phyloP scores from a whole-genome alignment of 2,797 vertebrate species.

The Smutsia gigantea region DNA sequence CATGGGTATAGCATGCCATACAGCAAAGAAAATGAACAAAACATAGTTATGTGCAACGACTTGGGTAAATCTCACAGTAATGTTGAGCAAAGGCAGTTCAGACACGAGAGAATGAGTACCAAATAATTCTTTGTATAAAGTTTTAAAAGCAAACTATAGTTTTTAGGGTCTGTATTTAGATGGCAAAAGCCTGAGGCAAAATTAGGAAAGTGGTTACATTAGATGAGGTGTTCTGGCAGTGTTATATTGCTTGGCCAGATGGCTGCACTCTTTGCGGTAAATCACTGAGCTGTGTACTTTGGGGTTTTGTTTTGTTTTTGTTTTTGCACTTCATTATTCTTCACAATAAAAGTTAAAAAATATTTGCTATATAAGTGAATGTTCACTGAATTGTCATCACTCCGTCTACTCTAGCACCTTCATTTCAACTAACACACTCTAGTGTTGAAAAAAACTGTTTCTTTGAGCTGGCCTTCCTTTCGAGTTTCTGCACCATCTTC shows the following conservation, averaged over 20 bases:
- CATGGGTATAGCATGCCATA: background rate
- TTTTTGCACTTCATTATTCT: conserved; percentile 35
- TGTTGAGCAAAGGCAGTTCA: conserved; percentile 40
- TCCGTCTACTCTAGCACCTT: background rate
- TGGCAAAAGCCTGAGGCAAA: conserved; percentile 47
- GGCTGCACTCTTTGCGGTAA: conserved; percentile 52
- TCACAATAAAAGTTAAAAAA: conserved; percentile 31
- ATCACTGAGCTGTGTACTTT: conserved; percentile 53
- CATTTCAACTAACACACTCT: conserved; percentile 16
- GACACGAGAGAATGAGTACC: conserved; percentile 51
- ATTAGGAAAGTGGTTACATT: conserved; percentile 34
- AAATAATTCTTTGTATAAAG: conserved; percentile 57
- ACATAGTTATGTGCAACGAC: background rate
- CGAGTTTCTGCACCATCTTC: conserved; percentile 36
- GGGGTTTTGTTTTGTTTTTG: conserved; percentile 6
- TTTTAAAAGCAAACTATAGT: conserved; percentile 56
- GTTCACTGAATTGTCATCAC: conserved; percentile 28
- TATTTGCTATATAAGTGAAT: conserved; percentile 44
- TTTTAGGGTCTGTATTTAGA: conserved; percentile 58
- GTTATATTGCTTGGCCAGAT: conserved; percentile 42
- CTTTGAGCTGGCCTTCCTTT: conserved; percentile 52
- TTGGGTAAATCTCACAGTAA: conserved; percentile 43
- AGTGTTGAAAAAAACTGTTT: background rate
- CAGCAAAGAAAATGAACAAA: conserved; percentile 42
- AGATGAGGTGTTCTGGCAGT: conserved; percentile 45